Base-by-base conservation (phyloP, 2,888 invertebrate genomes). In the Calliscelio sp. region DNA sequence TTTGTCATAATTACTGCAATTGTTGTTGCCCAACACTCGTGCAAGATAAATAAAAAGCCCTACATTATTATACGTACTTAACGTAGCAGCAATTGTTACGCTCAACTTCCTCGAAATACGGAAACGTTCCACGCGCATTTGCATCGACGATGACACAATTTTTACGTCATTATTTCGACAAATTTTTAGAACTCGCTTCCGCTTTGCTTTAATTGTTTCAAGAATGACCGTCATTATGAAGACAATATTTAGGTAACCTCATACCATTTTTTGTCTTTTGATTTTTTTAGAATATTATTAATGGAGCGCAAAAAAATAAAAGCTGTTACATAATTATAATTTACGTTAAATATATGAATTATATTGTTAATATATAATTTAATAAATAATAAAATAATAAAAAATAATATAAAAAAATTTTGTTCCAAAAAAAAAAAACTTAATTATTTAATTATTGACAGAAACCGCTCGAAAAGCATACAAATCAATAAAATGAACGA, bases 1-100 rank as follows among this genome's bases (percentile, higher is more conserved):
- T 81, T 81, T 81, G 81, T 75, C 81, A 81, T 82, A 82, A 82
- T 82, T 77, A 82, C 77, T 65, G 32, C 65, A 77, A 77, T 77
- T 63, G 44, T 55, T 81, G 74, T 80, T 75, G 75, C 51, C 63
- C 70, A 81, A 68, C 28, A 65, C 55, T 65, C 41, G 41, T 18
- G 41, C 18, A 25, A 25, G 35, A 65, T 38, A 63, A 44, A 53
- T 65, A 70, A 80, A 80, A 80, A 35, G 1, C 11, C 35, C 20
- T 8, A 65, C 53, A 68, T 49, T 78, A 35, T 70, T 63, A 41
- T 46, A 57, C 55, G 65, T 57, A 73, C 65, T 71, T 73, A 73
- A 49, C 44, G 46, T 53, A 14, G 41, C 68, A 20, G 57, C 18
- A 74, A 74, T 70, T 44, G 59, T 75, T 81, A 53, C 51, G 44